Conservation (phyloP, 2,113 vertebrate species). For the Nibea albiflora region DNA sequence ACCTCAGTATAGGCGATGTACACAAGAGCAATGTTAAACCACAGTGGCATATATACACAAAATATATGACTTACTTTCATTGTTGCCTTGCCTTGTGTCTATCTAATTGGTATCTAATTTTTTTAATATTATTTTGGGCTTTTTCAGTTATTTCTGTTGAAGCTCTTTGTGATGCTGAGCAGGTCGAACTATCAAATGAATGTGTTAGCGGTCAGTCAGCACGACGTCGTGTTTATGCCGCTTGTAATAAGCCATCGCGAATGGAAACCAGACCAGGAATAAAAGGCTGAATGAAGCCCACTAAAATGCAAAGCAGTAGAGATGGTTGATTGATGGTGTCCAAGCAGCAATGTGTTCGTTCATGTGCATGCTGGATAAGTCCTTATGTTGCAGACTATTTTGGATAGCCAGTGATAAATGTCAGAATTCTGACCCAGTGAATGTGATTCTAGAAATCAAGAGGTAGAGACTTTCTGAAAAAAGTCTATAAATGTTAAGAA, state of each 20-base stretch:
- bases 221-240: not conserved
- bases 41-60: not conserved
- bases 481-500: slow-evolving; percentile 24
- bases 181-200: not conserved
- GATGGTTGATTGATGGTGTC: not conserved
- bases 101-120: no score
- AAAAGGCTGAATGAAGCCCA: not conserved
- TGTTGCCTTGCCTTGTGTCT: not conserved
- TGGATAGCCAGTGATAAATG: slow-evolving; percentile 7
- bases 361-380: not conserved
- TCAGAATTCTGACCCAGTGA: not conserved
- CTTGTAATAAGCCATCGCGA: not conserved
- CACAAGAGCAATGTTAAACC: not conserved
- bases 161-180: not conserved
- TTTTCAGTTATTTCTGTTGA: not conserved
- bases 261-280: not conserved
- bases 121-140: no score
- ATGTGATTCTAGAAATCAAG: not conserved
- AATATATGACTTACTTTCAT: no score
- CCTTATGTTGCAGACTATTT: not conserved
- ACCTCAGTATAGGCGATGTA: not conserved
- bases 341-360: not conserved
- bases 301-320: not conserved
- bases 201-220: not conserved
- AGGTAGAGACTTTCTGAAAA: slow-evolving; percentile 23